These are phyloP conservation scores for Eudyptes chrysolophus DNA, from an alignment of 2,113 vertebrate genomes.

Conservation along the genomic window DNA sequence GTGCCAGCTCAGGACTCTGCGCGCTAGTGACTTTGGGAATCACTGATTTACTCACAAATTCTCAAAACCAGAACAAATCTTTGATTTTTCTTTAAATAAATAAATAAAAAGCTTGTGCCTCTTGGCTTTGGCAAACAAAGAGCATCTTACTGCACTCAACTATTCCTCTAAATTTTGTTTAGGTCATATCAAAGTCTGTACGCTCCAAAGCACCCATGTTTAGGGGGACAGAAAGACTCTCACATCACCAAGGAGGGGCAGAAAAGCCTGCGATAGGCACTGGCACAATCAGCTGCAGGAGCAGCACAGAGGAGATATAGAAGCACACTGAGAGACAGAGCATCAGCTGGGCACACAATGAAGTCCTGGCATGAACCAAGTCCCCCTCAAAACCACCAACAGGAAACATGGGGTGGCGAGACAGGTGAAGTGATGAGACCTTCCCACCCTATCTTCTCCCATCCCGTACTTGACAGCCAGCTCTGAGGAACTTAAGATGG, in stretches of 20 bases:
- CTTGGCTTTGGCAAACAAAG: neutral
- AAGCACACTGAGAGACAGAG: neutral
- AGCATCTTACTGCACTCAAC: neutral
- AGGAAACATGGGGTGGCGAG: fast-evolving
- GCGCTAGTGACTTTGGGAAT: neutral
- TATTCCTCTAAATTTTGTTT: neutral
- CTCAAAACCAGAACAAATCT: neutral
- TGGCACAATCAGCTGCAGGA: neutral
- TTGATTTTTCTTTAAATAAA: neutral
- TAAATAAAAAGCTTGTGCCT: neutral
- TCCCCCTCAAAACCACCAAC: neutral
- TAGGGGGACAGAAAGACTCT: neutral
- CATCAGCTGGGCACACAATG: neutral
- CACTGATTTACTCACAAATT: neutral
- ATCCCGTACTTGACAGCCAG: neutral
- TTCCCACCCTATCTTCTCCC: neutral
- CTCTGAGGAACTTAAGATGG: neutral
- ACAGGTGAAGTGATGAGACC: neutral
- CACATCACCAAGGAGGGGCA: neutral
- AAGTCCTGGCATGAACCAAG: neutral
- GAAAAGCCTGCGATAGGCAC: neutral
- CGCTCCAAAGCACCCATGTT: neutral
- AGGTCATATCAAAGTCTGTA: neutral
- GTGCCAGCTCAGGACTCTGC: neutral
- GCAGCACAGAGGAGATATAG: neutral